Conservation (phyloP, 2,113 vertebrate species). For the Calypte anna region DNA sequence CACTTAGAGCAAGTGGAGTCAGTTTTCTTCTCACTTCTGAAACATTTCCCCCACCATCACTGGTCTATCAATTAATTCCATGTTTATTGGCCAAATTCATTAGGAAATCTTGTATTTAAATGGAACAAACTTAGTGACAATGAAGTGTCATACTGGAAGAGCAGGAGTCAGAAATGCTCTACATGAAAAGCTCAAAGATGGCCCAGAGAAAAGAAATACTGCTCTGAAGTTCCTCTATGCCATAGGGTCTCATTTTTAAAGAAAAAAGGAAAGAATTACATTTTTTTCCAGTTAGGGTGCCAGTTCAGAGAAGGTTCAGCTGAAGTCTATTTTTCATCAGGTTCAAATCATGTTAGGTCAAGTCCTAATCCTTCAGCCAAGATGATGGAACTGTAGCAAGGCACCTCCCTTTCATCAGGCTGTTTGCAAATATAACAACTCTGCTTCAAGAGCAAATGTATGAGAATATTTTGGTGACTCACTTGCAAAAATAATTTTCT, state of each 20-base stretch:
- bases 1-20: background rate
- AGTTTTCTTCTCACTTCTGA: background rate
- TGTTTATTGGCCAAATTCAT: background rate
- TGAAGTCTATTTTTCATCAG: background rate
- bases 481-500: background rate
- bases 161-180: background rate
- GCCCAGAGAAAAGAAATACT: background rate
- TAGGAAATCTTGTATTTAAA: background rate
- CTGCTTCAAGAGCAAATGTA: background rate
- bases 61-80: background rate
- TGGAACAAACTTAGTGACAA: background rate
- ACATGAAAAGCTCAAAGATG: background rate
- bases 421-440: background rate
- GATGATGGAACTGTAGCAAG: background rate
- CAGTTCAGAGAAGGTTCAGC: background rate
- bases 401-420: background rate
- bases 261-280: background rate
- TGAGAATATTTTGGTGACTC: background rate
- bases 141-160: background rate
- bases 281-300: background rate
- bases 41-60: background rate
- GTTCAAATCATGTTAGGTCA: background rate
- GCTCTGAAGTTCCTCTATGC: background rate
- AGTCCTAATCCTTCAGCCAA: background rate
- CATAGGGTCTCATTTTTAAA: background rate